Evolutionary conservation across 2,797 vertebrate genomes (phyloP), one percentile per base, ranked within the genome.

Genomic region (Brachyrhaphis roseni): DNA sequence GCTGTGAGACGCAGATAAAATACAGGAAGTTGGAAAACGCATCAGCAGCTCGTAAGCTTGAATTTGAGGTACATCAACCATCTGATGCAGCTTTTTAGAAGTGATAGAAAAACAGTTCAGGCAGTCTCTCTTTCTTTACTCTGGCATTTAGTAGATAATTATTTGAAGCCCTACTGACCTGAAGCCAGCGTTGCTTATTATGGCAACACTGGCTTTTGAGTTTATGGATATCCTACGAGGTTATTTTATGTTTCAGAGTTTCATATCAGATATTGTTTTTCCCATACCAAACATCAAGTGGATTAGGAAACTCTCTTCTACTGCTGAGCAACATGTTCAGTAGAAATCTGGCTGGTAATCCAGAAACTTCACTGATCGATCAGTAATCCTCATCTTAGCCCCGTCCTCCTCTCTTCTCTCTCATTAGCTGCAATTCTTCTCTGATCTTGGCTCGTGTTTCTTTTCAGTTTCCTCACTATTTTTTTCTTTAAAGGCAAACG

Each of bases 351-450:
- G 23, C 53, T 76, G 71, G 82, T 81, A 79, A 88, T 75, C 72
- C 6, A 23, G 46, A 64, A 20, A 72, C 53, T 85, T 80, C 74
- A 34, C 79, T 79, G 72, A 79, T 66, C 81, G 31, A 80, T 86
- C 82, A 87, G 34, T 78, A 81, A 80, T 74, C 53, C 82, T 72
- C 4, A 1, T 87, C 80, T 79, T 74, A 53, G 62, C 64, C 57
- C 64, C 76, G 59, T 47, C 73, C 64, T 75, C 78, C 75, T 64
- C 74, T 81, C 77, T 80, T 87, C 62, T 87, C 74, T 80, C 87
- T 91, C 90, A 92, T 92, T 90, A 94, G 57, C 85, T 43, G 34
- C 81, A 83, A 78, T 59, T 88, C 84, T 83, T 77, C 75, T 87
- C 86, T 92, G 77, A 84, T 88, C 78, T 82, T 76, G 75, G 66